phyloP scores from a whole-genome alignment of 2,888 invertebrate species.

The Beris morrisii region DNA sequence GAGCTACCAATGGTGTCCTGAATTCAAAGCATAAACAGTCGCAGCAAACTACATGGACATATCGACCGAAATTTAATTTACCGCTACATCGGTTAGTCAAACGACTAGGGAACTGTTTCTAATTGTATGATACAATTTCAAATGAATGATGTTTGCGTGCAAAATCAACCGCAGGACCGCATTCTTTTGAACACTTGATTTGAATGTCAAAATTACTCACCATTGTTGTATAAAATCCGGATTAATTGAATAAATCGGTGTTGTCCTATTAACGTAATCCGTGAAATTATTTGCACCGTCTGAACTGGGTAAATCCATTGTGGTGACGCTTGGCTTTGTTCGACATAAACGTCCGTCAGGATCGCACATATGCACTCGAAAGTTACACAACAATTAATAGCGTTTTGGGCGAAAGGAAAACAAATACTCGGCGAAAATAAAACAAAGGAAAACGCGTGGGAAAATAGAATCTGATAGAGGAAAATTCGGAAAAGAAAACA shows the following conservation, averaged over 20 bases:
- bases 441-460: not conserved
- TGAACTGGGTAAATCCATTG: conserved; percentile 36
- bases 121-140: too few species aligned
- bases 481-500: not conserved
- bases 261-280: conserved; percentile 65
- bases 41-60: too few species aligned
- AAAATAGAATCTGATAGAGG: conserved; percentile 1
- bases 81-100: too few species aligned
- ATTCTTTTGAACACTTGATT: too few species aligned
- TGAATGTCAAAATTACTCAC: conserved; percentile 58
- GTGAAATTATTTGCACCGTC: conserved; percentile 53
- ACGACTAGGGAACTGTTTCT: too few species aligned
- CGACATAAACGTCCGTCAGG: conserved; percentile 15
- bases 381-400: conserved; percentile 38
- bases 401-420: conserved; percentile 17
- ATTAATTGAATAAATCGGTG: conserved; percentile 74
- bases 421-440: conserved; percentile 2
- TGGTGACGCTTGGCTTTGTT: not conserved
- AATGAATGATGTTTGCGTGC: too few species aligned
- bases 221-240: conserved; percentile 77
- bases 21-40: too few species aligned
- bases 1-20: too few species aligned
- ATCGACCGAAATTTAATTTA: too few species aligned
- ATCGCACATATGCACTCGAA: not conserved
- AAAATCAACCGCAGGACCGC: too few species aligned